Percentiles rank a stretch among this genome's conserved stretches.
Conservation (phyloP, 2,113 vertebrate species). For the Callithrix jacchus region DNA sequence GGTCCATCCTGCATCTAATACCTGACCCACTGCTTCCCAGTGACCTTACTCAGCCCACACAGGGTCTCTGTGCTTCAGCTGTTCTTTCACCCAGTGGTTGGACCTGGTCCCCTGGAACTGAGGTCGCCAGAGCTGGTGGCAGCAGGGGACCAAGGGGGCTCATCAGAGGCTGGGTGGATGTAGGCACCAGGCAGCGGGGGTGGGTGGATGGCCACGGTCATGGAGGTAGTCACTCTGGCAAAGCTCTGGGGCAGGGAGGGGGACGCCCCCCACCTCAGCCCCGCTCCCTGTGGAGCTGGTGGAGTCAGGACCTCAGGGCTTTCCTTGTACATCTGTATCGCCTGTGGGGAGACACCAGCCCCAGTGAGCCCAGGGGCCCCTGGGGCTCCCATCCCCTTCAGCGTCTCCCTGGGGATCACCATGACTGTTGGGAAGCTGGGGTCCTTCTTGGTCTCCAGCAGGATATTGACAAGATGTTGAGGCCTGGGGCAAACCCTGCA, state of each 20-base stretch:
- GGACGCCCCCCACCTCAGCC: constrained; percentile 73
- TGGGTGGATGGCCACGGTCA: constrained; percentile 95
- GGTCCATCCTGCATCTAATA: background rate
- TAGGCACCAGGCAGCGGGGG: constrained; percentile 91
- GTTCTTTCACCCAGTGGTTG: constrained; percentile 10
- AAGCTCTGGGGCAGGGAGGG: constrained; percentile 84
- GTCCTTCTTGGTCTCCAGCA: constrained; percentile 90
- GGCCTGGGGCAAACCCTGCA: constrained; percentile 68
- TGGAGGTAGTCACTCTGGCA: constrained; percentile 93
- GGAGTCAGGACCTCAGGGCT: constrained; percentile 69
- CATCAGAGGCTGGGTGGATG: constrained; percentile 87
- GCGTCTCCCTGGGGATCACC: background rate
- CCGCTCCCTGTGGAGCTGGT: constrained; percentile 69
- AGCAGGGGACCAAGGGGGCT: constrained; percentile 71
- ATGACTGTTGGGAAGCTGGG: constrained; percentile 89
- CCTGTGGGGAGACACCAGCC: constrained; percentile 77
- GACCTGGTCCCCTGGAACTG: background rate
- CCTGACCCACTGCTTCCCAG: background rate
- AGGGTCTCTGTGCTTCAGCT: background rate
- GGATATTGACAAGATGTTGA: constrained; percentile 84
- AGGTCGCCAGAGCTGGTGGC: background rate
- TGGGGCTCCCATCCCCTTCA: background rate
- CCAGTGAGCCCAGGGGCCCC: background rate
- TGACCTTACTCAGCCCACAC: background rate
- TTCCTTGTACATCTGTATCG: constrained; percentile 90